Evolutionary conservation across 2,888 invertebrate genomes (phyloP), one percentile per base, ranked within the genome.

Genomic region (Eupithecia exiguata): DNA sequence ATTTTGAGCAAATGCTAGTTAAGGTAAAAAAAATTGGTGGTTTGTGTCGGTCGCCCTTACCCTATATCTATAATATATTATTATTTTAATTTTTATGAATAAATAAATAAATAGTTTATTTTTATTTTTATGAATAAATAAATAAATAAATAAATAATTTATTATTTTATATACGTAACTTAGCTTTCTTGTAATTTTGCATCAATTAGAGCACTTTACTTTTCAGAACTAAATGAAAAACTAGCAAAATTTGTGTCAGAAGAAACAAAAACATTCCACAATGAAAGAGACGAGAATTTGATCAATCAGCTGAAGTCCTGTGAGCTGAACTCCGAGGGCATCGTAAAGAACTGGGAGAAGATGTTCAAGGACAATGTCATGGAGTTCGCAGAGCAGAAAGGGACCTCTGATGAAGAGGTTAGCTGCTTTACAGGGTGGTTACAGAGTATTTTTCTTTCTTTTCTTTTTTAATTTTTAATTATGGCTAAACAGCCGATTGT

Each of bases 331-430:
- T 92, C 97, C 1, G 98, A 98, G 83, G 96, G 96, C 36, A 94
- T 97, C 18, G 96, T 97, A 1, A 96, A 96, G 83, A 95, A 96
- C 83, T 98, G 97, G 96, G 98, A 98, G 86, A 97, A 96, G 79
- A 90, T 96, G 10, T 98, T 97, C 87, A 97, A 96, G 77, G 96
- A 97, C 86, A 98, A 98, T 91, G 96, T 98, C 14, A 95, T 97
- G 66, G 97, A 97, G 84, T 98, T 97, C 95, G 97, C 98, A 0
- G 97, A 97, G 85, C 96, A 96, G 74, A 95, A 97, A 76, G 94
- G 97, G 65, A 97, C 97, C 0, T 96, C 97, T 0, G 97, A 98
- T 89, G 97, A 98, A 86, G 97, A 98, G 78, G 69, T 80, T 43
- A 30, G 76, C 75, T 21, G 38, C 12, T 62, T 68, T 36, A 35